phyloP scores from a whole-genome alignment of 2,888 invertebrate genomes.

The Unio delphinus region DNA sequence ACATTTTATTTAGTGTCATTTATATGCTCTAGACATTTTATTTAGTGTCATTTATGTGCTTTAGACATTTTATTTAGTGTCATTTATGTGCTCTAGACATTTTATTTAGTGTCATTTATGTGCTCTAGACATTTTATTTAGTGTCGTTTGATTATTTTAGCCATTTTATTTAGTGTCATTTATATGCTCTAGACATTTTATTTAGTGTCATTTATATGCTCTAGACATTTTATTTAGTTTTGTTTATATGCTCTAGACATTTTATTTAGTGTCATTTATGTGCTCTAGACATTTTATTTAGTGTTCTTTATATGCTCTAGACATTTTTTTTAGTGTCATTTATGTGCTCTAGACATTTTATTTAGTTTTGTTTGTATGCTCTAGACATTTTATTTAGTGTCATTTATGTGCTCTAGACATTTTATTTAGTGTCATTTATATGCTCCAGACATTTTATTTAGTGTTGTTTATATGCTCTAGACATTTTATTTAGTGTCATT shows the following conservation, averaged over 20 bases:
- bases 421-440: background rate
- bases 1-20: constrained; percentile 1
- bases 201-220: background rate
- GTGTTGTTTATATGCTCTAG: constrained; percentile 72
- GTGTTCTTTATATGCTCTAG: background rate
- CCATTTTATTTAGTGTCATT: constrained; percentile 8
- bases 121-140: background rate
- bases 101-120: background rate
- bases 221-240: background rate
- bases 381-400: constrained; percentile 8
- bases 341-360: background rate
- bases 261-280: background rate
- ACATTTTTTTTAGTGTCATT: background rate
- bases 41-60: background rate
- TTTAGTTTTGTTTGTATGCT: background rate
- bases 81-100: background rate
- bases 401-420: background rate
- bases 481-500: constrained; percentile 68
- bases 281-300: background rate
- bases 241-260: constrained; percentile 74
- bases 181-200: background rate
- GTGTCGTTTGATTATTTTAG: background rate
- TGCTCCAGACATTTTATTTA: background rate
- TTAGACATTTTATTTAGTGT: background rate
- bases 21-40: constrained; percentile 74